Base-by-base conservation (phyloP, 2,888 invertebrate species). In the Argynnis bischoffii region DNA sequence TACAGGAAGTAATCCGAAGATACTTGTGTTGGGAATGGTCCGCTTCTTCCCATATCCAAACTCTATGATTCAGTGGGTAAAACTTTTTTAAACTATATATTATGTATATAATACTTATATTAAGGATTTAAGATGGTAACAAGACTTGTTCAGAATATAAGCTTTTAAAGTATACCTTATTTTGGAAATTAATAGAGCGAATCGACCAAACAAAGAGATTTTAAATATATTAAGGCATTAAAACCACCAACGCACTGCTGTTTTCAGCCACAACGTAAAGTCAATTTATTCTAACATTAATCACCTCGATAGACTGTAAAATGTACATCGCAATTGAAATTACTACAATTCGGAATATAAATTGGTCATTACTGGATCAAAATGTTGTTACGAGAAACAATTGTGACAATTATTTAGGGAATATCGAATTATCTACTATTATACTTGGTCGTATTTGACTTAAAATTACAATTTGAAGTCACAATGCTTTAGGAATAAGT, bases 351-450 rank as follows among this genome's bases (percentile, higher is more conserved):
- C 51, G 8, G 61, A 61, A 61, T 61, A 61, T 61, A 61, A 51
- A 61, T 61, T 61, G 50, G 16, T 51, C 61, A 61, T 61, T 61
- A 61, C 41, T 51, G 47, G 59, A 61, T 51, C 61, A 51, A 51
- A 61, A 50, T 61, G 51, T 41, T 41, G 35, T 51, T 61, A 18
- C 51, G 18, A 51, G 61, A 61, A 51, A 51, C 61, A 51, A 61
- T 41, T 41, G 61, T 50, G 26, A 26, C 16, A 35, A 50, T 51
- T 61, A 18, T 35, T 61, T 26, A 35, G 51, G 50, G 50, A 18
- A 41, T 51, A 50, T 51, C 18, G 51, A 35, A 41, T 61, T 51
- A 51, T 18, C 18, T 31, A 14, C n/a, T 4, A 26, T 57, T 47
- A 57, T 57, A 41, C 35, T 47, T 47, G 46, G 14, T 3, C 6